A percentile compares a stretch with the other conserved stretches of the same genome.
Conservation (phyloP, 1,140 invertebrate genomes). For the Diorhabda elongata region DNA sequence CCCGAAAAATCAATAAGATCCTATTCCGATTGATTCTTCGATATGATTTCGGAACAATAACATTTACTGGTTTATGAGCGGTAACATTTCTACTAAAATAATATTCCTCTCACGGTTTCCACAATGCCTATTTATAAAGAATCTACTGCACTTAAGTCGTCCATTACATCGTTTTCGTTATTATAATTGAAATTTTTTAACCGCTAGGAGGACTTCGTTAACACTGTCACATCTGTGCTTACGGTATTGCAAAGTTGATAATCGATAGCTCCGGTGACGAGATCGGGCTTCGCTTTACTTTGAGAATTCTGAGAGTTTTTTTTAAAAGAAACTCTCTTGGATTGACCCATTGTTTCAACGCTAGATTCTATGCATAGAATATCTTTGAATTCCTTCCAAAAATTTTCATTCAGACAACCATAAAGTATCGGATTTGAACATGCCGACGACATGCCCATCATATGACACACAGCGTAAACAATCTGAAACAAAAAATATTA, state of each 20-base stretch:
- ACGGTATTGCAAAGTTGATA: conserved; percentile 42
- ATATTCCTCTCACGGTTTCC: no score
- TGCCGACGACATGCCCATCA: conserved; percentile 78
- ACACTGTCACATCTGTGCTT: conserved; percentile 54
- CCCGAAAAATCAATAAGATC: no score
- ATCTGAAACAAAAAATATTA: conserved; percentile 37
- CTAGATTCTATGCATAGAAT: conserved; percentile 61
- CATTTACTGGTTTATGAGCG: no score
- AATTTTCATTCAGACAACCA: conserved; percentile 98
- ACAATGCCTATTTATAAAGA: no score
- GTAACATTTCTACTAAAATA: no score
- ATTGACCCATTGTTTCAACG: conserved; percentile 12
- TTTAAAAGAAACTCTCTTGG: conserved; percentile 28
- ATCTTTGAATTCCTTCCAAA: conserved; percentile 93
- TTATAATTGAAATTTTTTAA: no score
- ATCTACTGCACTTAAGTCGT: no score
- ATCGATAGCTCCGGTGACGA: conserved; percentile 40
- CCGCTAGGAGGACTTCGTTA: conserved; percentile 55
- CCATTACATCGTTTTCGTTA: no score
- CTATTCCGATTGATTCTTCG: no score
- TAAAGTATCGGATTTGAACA: conserved; percentile 90
- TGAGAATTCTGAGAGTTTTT: conserved; percentile 29
- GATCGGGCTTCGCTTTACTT: conserved; percentile 33
- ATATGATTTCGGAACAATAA: no score
- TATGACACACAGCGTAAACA: conserved; percentile 76